A percentile compares a stretch with the other conserved stretches of the same genome.
Conservation (phyloP, 2,797 vertebrate species). For the Gadopsis marmoratus region DNA sequence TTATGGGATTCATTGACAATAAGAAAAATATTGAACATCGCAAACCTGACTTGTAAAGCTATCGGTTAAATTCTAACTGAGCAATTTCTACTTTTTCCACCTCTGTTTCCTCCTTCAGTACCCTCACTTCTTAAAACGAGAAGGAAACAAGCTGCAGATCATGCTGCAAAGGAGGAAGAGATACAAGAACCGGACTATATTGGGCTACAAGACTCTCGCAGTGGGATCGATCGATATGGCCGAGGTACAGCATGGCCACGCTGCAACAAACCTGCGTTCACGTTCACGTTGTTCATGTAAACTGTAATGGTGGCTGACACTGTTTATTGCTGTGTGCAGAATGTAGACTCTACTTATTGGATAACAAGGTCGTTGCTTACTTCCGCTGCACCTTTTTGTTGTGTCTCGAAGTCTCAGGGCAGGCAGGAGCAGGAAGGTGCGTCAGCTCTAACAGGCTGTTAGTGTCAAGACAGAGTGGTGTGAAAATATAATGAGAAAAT, state of each 20-base stretch:
- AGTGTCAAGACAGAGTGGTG: neutral
- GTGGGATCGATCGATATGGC: conserved; percentile 95
- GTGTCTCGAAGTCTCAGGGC: neutral
- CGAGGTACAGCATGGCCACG: conserved; percentile 83
- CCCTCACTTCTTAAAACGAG: conserved; percentile 96
- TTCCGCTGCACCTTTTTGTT: neutral
- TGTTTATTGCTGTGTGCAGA: neutral
- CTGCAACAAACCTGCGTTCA: neutral
- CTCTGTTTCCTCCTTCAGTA: conserved; percentile 83
- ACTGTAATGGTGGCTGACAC: neutral
- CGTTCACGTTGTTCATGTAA: accelerated
- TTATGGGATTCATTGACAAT: neutral
- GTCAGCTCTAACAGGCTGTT: conserved; percentile 14
- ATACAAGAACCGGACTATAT: conserved; percentile 96
- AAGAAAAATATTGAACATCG: neutral
- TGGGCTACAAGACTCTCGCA: conserved; percentile 97
- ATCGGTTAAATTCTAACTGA: neutral
- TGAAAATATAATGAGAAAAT: conserved; percentile 42
- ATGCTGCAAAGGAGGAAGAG: conserved; percentile 95
- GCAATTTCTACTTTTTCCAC: neutral
- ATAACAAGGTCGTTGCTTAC: neutral
- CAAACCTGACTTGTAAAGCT: neutral
- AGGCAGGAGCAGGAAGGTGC: conserved; percentile 5
- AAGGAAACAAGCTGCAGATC: conserved; percentile 97
- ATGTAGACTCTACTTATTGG: neutral